These are phyloP conservation scores for Microtus pennsylvanicus DNA, from an alignment of 2,113 vertebrate genomes.

Conservation along the genomic window DNA sequence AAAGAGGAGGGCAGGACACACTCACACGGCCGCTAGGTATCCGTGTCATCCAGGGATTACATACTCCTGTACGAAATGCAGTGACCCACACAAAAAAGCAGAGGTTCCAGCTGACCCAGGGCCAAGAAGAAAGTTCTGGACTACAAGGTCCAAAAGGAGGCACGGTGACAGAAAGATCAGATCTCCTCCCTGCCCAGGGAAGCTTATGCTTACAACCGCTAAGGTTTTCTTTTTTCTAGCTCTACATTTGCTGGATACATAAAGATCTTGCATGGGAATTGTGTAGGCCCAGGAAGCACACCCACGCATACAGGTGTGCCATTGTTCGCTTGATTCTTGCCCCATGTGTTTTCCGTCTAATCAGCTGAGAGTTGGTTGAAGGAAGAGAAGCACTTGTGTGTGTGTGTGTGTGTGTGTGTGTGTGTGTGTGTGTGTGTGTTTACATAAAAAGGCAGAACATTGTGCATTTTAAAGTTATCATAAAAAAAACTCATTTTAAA, in stretches of 20 bases:
- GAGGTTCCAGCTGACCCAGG: not conserved
- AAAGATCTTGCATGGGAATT: not conserved
- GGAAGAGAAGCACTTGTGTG: not conserved
- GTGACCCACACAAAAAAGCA: not conserved
- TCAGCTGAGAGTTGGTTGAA: conserved; percentile 36
- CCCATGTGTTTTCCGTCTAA: not conserved
- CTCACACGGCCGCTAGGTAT: not conserved
- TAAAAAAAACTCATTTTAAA: not conserved
- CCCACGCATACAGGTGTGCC: not conserved
- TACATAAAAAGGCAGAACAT: not conserved
- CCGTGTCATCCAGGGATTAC: not conserved
- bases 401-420: not conserved
- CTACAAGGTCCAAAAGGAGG: not conserved
- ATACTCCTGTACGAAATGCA: not conserved
- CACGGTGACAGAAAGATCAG: not conserved
- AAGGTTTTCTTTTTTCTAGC: not conserved
- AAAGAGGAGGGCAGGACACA: not conserved
- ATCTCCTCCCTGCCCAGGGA: not conserved
- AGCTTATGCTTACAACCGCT: not conserved
- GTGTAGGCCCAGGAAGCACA: not conserved
- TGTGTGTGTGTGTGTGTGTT: too few relatives aligned
- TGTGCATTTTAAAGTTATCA: not conserved
- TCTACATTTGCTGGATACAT: not conserved
- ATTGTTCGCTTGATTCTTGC: not conserved
- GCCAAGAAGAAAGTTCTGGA: not conserved